These are phyloP conservation scores for Cyclargus thomasi DNA, from an alignment of 1,140 invertebrate species.

Conservation along the genomic window DNA sequence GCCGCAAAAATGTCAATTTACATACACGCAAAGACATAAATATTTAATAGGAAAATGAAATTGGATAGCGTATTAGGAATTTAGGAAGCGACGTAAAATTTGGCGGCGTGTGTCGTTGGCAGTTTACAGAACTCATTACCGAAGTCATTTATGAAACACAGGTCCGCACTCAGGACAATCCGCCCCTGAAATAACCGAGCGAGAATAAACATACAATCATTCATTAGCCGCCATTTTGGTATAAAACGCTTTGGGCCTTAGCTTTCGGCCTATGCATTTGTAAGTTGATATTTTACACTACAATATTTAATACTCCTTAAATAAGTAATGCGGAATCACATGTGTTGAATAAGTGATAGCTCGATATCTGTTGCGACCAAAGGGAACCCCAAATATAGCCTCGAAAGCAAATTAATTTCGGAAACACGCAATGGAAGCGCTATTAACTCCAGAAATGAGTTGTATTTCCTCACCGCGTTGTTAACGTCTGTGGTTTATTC, in stretches of 20 bases:
- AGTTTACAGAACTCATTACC: slow-evolving; percentile 49
- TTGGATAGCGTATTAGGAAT: not conserved
- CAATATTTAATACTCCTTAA: not conserved
- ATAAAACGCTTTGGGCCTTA: not conserved
- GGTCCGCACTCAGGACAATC: slow-evolving; percentile 35
- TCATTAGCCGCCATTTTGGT: not conserved
- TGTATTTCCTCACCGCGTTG: slow-evolving; percentile 41
- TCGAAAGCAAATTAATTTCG: slow-evolving; percentile 65
- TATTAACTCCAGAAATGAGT: slow-evolving; percentile 59
- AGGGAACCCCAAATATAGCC: slow-evolving; percentile 46
- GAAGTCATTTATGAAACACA: slow-evolving; percentile 48
- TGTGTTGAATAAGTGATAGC: not conserved
- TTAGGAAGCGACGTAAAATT: slow-evolving; percentile 25
- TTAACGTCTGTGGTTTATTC: slow-evolving; percentile 31
- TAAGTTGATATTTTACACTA: not conserved
- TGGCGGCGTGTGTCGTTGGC: slow-evolving; percentile 39
- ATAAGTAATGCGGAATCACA: not conserved
- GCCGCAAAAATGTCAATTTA: too few species aligned
- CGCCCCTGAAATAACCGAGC: slow-evolving; percentile 28
- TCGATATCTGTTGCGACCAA: not conserved
- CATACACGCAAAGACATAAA: not conserved
- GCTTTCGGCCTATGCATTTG: not conserved
- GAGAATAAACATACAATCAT: slow-evolving; percentile 12
- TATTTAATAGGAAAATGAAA: not conserved
- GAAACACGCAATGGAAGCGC: slow-evolving; percentile 56